Percentiles rank a stretch among this genome's conserved stretches.
phyloP scores from a whole-genome alignment of 2,113 vertebrate genomes.

The Scolopax mira region DNA sequence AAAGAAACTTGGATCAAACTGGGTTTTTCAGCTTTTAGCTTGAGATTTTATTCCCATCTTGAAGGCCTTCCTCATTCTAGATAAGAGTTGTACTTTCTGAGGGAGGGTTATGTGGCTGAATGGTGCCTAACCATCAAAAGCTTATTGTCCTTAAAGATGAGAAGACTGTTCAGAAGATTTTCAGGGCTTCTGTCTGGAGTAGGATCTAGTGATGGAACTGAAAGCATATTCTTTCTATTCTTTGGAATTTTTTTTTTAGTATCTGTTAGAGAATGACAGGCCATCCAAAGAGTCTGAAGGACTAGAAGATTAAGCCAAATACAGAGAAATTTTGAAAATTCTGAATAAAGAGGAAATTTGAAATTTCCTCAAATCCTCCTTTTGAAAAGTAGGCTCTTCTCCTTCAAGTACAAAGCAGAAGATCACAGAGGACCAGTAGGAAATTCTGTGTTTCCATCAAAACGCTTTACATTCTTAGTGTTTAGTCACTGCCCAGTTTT shows the following conservation, averaged over 20 bases:
- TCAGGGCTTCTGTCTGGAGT: not conserved
- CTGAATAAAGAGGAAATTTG: not conserved
- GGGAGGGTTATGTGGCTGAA: not conserved
- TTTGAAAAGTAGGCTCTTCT: not conserved
- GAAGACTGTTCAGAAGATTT: not conserved
- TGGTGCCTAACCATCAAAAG: not conserved
- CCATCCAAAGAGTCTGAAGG: not conserved
- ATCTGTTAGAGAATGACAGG: not conserved
- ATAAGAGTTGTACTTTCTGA: not conserved
- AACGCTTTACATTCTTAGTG: not conserved
- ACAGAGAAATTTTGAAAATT: not conserved
- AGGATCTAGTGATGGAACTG: not conserved
- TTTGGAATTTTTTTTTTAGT: not conserved
- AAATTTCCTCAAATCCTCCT: not conserved
- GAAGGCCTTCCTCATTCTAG: not conserved
- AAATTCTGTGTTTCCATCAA: not conserved
- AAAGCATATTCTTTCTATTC: not conserved
- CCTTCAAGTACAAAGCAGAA: not conserved
- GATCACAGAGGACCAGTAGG: not conserved
- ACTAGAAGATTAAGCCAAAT: not conserved
- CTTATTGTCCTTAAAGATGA: not conserved
- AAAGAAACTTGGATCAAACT: not conserved
- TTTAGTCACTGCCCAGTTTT: not conserved
- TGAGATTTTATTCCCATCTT: not conserved
- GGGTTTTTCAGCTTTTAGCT: not conserved